Percentiles rank a stretch among this genome's conserved stretches.
Evolutionary conservation across 2,888 invertebrate genomes (phyloP).

Genomic region (Protophormia terraenovae): DNA sequence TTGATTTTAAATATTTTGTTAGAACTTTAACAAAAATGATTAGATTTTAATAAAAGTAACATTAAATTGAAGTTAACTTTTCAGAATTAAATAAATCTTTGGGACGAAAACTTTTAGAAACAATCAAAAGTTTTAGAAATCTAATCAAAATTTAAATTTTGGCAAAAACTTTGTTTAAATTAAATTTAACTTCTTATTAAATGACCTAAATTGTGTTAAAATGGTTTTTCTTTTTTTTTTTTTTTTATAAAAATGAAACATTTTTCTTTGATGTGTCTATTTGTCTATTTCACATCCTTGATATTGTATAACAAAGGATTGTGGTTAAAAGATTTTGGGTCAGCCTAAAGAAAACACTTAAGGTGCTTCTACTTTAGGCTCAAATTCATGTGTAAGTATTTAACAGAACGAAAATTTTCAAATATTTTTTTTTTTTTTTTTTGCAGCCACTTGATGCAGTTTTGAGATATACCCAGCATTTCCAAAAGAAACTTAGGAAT

Average conservation of each 20-base stretch:
- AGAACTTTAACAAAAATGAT: too few relatives aligned
- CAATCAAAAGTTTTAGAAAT: too few relatives aligned
- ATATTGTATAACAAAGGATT: background rate
- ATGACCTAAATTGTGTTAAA: background rate
- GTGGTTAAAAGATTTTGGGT: background rate
- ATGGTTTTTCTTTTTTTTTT: background rate
- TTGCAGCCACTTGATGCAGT: background rate
- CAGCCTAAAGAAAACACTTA: background rate
- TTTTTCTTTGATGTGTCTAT: background rate
- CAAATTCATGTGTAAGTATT: background rate
- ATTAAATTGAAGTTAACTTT: too few relatives aligned
- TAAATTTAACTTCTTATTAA: too few relatives aligned
- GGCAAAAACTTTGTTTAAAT: too few relatives aligned
- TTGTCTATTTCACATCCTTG: too few relatives aligned
- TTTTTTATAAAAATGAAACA: background rate
- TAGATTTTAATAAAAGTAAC: too few relatives aligned
- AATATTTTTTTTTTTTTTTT: background rate
- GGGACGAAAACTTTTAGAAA: too few relatives aligned
- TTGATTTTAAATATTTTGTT: too few relatives aligned
- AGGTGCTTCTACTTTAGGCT: background rate
- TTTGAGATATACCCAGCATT: background rate
- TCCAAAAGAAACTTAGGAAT: background rate
- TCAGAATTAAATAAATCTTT: too few relatives aligned
- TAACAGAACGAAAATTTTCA: background rate
- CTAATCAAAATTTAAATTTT: too few relatives aligned